Base-by-base conservation (phyloP, 2,797 vertebrate genomes). In the Triplophysa bombifrons region DNA sequence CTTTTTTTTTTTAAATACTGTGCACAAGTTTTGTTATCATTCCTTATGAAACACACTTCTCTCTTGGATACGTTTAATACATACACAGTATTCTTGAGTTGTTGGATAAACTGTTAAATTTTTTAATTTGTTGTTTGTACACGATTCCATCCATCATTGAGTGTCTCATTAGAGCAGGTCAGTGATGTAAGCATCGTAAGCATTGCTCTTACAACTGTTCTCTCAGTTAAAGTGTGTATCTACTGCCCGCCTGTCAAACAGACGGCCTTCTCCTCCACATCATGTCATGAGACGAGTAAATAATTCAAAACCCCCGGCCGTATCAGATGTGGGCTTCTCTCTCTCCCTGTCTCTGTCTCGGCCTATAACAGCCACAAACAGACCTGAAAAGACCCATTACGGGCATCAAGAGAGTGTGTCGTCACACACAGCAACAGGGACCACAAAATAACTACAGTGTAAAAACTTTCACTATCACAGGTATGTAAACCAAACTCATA, bases 231-330 rank as follows among this genome's bases (percentile, higher is more conserved):
- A 80, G 68, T 79, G 65, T 63, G 22, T 34, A 30, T 72, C 34
- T 22, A 46, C 41, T 34, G 22, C 11, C 17, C 50, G 4, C 38
- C 69, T 60, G 78, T 60, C 60, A 64, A 38, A 27, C 38, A 25
- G 84, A 78, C 80, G 60, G 65, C 81, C 78, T 81, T 85, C 74
- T 76, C 86, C 82, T 75, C 86, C 83, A 90, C 92, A 87, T 95
- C 91, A 60, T 89, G 90, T 90, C 88, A 89, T 80, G 65, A 82
- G 85, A 87, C 83, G 84, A 84, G 93, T 99, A 92, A 91, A 94
- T 94, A 91, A 93, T 94, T 92, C 25, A 93, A 71, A 71, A 53
- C 67, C 17, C 76, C 70, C 19, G 58, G 70, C 84, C 81, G 64
- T 91, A 93, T 93, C 90, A 19, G 87, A 92, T 89, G 82, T 90